Evolutionary conservation across 2,888 invertebrate species (phyloP), one percentile per base, ranked within the genome.

Genomic region (Nephrotoma appendiculata): DNA sequence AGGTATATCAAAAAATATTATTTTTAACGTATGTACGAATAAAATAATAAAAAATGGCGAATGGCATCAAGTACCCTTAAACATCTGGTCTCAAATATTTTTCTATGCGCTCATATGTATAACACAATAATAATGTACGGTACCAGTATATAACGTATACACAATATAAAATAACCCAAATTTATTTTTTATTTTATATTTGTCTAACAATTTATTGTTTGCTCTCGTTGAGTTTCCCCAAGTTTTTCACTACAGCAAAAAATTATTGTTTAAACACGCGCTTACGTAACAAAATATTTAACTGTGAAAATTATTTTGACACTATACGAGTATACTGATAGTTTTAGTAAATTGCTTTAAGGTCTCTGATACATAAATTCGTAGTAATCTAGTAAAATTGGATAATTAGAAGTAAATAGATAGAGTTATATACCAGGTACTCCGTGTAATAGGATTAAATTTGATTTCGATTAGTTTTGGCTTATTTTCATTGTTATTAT

Each of bases 21-120:
- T 42, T 42, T 41, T 83, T 83, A 83, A 83, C 83, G 41, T 41
- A 6, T 41, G 83, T 83, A 41, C 41, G 12, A 83, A 41, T 57
- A 57, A 71, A 12, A 84, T 2, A 84, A 42, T 15, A 84, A 84
- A 84, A 84, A 84, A 84, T 84, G 84, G 84, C 84, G 84, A 84
- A 84, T 84, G 84, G 84, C 84, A 84, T 84, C 84, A 84, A 84
- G 84, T 84, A 84, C 84, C 84, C 84, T 84, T 43, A 41, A 84
- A 84, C 84, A 84, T 84, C 84, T 84, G 84, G 84, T 84, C 84
- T 84, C 71, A 71, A 71, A 71, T 71, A 71, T 71, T 71, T 9
- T 71, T 71, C 31, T 31, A 44, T 44, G 5, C 9, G 9, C 44
- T 9, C 11, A 19, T 71, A 71, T 71, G 31, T 71, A 31, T 31